phyloP scores from a whole-genome alignment of 2,797 vertebrate species.

The Mormyrus hasselquistii region DNA sequence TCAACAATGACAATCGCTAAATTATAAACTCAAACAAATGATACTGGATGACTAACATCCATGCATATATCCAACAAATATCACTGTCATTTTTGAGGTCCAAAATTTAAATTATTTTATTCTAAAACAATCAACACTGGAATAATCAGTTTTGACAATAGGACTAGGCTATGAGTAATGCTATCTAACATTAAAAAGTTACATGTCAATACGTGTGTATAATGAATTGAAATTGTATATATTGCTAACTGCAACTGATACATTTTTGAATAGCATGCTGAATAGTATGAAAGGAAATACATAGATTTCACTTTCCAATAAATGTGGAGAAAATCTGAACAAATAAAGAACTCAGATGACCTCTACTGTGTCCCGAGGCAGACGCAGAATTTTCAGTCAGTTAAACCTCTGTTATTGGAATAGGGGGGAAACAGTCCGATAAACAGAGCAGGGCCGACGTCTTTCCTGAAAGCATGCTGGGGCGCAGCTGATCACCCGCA shows the following conservation, averaged over 20 bases:
- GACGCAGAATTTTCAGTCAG: neutral
- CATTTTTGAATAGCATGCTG: neutral
- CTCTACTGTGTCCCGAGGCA: neutral
- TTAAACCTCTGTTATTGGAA: neutral
- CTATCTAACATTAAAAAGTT: neutral
- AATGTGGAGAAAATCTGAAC: neutral
- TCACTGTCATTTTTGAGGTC: neutral
- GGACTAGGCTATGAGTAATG: neutral
- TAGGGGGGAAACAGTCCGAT: neutral
- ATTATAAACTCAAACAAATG: neutral
- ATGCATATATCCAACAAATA: neutral
- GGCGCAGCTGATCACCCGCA: neutral
- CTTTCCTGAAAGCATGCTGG: neutral
- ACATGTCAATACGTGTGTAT: neutral
- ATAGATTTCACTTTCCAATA: neutral
- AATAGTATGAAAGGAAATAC: neutral
- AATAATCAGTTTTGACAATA: neutral
- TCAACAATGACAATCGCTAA: too few species aligned
- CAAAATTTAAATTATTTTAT: neutral
- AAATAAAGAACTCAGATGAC: neutral
- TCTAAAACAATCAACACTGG: neutral
- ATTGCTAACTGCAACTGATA: neutral
- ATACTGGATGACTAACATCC: neutral
- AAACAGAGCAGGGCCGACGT: too few species aligned
- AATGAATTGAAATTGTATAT: neutral